phyloP scores from a whole-genome alignment of 2,113 vertebrate species.

The Calyptomena viridis region DNA sequence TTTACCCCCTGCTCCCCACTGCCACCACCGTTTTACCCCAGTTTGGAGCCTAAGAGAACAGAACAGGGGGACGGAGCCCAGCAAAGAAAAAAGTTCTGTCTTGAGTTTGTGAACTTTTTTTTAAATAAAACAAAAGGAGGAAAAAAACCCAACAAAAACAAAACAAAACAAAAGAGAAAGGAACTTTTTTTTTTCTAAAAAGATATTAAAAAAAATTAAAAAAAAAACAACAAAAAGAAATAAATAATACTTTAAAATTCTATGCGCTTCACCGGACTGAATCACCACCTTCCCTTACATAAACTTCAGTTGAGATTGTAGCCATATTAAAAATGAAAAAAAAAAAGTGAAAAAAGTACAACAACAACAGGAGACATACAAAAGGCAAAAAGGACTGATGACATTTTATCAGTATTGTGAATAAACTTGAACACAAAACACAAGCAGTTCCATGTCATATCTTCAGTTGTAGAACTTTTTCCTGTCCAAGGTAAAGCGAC shows the following conservation, averaged over 20 bases:
- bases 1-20: neutral
- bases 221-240: conserved; percentile 23
- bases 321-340: conserved; percentile 77
- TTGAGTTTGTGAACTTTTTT: conserved; percentile 84
- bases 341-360: conserved; percentile 10
- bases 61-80: conserved; percentile 79
- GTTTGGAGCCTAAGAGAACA: conserved; percentile 72
- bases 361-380: neutral
- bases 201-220: conserved; percentile 11
- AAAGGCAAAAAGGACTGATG: conserved; percentile 84
- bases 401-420: conserved; percentile 99
- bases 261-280: conserved; percentile 90
- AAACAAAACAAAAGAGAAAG: conserved; percentile 1
- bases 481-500: conserved; percentile 84
- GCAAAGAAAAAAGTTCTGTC: conserved; percentile 77
- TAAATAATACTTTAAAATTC: conserved; percentile 64
- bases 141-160: conserved; percentile 9
- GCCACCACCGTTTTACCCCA: conserved; percentile 17
- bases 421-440: conserved; percentile 94
- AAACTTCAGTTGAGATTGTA: conserved; percentile 91
- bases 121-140: conserved; percentile 55
- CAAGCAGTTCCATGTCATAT: conserved; percentile 91
- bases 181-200: conserved; percentile 80
- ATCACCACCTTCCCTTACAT: conserved; percentile 85
- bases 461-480: conserved; percentile 88